Conservation (phyloP, 1,140 invertebrate species). For the Sitobion miscanthi region DNA sequence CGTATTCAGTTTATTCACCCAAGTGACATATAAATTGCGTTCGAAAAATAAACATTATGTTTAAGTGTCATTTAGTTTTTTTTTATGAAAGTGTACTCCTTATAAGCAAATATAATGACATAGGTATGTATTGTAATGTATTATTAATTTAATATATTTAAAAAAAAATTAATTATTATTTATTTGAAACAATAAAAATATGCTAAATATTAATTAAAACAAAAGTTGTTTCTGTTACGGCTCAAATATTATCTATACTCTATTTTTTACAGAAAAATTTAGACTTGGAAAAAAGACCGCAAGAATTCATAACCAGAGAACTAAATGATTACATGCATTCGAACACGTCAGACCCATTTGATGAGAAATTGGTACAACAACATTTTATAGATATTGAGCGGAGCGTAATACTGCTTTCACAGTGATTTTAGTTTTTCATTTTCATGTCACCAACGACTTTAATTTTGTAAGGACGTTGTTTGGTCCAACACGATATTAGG, state of each 20-base stretch:
- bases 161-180: no score
- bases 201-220: background rate
- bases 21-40: no score
- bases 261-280: background rate
- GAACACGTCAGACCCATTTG: background rate
- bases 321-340: background rate
- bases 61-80: no score
- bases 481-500: background rate
- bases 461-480: background rate
- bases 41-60: no score
- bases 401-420: background rate
- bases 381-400: background rate
- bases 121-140: no score
- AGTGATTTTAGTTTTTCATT: background rate
- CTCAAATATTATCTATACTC: background rate
- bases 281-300: background rate
- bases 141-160: no score
- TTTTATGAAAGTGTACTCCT: no score
- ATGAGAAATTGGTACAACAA: background rate
- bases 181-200: no score
- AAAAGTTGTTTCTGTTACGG: background rate
- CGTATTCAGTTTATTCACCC: no score
- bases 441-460: background rate
- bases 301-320: background rate
- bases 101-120: no score